phyloP scores from a whole-genome alignment of 2,888 invertebrate species.

The Eupithecia dodoneata region DNA sequence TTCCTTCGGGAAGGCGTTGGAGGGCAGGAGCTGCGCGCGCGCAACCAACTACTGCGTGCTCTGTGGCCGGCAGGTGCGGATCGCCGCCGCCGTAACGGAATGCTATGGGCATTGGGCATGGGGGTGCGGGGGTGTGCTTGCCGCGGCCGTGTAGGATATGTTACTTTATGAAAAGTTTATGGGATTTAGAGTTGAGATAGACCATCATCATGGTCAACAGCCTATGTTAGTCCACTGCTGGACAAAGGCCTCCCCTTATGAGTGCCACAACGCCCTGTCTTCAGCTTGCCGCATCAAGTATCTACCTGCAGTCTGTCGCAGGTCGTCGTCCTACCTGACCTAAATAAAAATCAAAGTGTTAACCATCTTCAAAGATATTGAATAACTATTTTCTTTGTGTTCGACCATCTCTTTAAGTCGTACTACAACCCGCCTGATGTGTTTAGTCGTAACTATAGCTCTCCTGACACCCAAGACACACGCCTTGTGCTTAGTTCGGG shows the following conservation, averaged over 20 bases:
- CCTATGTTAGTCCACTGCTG: too few relatives aligned
- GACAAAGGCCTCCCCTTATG: too few relatives aligned
- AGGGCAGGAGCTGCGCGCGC: background rate
- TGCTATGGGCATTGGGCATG: background rate
- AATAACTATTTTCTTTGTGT: background rate
- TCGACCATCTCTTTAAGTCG: too few relatives aligned
- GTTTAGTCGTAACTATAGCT: background rate
- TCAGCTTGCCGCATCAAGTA: too few relatives aligned
- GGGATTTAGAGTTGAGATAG: background rate
- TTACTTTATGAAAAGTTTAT: background rate
- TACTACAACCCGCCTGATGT: too few relatives aligned
- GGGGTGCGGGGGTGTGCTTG: background rate
- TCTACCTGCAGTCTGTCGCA: too few relatives aligned
- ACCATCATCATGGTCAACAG: too few relatives aligned
- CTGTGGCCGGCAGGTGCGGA: slow-evolving; percentile 6
- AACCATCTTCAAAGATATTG: background rate
- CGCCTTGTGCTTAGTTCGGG: too few relatives aligned
- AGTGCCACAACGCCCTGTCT: too few relatives aligned
- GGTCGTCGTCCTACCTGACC: too few relatives aligned
- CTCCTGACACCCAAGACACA: background rate
- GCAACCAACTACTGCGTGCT: background rate
- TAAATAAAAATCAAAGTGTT: background rate
- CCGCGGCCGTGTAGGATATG: too few relatives aligned
- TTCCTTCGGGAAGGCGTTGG: background rate
- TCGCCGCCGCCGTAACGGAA: background rate